Evolutionary conservation across 2,113 vertebrate genomes (phyloP), one percentile per base, ranked within the genome.

Genomic region (Symphodus melops): DNA sequence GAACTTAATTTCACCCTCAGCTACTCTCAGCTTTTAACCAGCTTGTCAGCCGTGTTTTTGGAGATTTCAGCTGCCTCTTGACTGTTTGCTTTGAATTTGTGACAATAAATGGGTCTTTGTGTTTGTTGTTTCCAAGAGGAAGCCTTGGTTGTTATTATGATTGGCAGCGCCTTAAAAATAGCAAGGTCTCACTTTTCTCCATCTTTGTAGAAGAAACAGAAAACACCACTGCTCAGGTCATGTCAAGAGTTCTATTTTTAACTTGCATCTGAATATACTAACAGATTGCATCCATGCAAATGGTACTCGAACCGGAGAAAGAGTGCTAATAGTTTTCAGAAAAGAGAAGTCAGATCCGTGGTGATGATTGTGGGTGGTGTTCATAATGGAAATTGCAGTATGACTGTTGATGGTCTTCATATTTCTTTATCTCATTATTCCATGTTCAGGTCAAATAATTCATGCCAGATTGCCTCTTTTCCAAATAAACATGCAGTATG

Each of bases 241-340:
- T 53, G 76, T 80, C 60, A 78, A 25, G 66, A 64, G 4, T 68
- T 79, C 77, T 91, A 90, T 92, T 87, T 86, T 86, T 89, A 89
- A 62, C 79, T 86, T 49, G 14, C 58, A 66, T 63, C 63, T 44
- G 41, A 76, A 74, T 75, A 61, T 68, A 71, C 73, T 75, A 70
- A 76, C 76, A 77, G 62, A 69, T 41, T 57, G 39, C 28, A 52
- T 62, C 66, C 68, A 89, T 76, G 51, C 51, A 86, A 85, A 89
- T 74, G 7, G 81, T 12, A n/a, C 41, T 65, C 33, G 71, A 66
- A 61, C 54, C 52, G 71, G 60, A 76, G 19, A 64, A 36, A 53
- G 60, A 58, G 46, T 63, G 41, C n/a, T 55, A 12, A 70, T 12
- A 36, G 66, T 3, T 74, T 82, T 49, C 57, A 75, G 51, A 11